These are phyloP conservation scores for Denticeps clupeoides DNA, from an alignment of 2,797 vertebrate species.

Conservation along the genomic window DNA sequence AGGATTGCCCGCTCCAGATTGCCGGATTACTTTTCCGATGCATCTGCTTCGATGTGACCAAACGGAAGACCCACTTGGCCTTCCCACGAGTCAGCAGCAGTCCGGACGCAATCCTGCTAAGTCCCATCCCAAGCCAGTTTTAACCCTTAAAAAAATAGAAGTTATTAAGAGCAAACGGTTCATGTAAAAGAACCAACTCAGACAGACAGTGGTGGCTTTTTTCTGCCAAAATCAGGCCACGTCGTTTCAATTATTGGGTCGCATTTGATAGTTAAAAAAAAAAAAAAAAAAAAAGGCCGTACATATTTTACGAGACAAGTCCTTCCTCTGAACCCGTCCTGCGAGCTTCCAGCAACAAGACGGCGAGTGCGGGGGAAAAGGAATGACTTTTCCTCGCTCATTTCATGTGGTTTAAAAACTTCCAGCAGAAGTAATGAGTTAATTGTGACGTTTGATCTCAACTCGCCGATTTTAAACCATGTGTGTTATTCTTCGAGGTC, in stretches of 20 bases:
- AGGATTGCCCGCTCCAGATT: constrained; percentile 24
- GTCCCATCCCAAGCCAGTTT: constrained; percentile 6
- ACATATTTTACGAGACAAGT: constrained; percentile 37
- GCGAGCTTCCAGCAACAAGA: constrained; percentile 36
- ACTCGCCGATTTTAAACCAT: constrained; percentile 28
- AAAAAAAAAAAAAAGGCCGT: too few relatives aligned
- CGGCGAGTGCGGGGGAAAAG: constrained; percentile 36
- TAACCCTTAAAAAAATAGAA: constrained; percentile 2
- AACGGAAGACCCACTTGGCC: constrained; percentile 1
- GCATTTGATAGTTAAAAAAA: constrained; percentile 29
- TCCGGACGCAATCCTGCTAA: constrained; percentile 2
- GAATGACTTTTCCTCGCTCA: constrained; percentile 56
- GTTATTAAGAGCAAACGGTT: too few relatives aligned
- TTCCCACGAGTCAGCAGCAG: neutral
- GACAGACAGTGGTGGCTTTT: too few relatives aligned
- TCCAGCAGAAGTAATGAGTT: constrained; percentile 62
- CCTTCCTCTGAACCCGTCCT: constrained; percentile 50
- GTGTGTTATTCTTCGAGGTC: constrained; percentile 61
- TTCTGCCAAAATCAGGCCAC: constrained; percentile 22
- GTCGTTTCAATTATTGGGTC: constrained; percentile 19
- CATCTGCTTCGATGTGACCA: constrained; percentile 11
- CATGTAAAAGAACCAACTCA: too few relatives aligned
- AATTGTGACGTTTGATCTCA: constrained; percentile 67
- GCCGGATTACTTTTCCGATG: constrained; percentile 13
- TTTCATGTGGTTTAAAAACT: constrained; percentile 61